phyloP scores from a whole-genome alignment of 2,797 vertebrate species.

The Hydrocynus forskahlii region DNA sequence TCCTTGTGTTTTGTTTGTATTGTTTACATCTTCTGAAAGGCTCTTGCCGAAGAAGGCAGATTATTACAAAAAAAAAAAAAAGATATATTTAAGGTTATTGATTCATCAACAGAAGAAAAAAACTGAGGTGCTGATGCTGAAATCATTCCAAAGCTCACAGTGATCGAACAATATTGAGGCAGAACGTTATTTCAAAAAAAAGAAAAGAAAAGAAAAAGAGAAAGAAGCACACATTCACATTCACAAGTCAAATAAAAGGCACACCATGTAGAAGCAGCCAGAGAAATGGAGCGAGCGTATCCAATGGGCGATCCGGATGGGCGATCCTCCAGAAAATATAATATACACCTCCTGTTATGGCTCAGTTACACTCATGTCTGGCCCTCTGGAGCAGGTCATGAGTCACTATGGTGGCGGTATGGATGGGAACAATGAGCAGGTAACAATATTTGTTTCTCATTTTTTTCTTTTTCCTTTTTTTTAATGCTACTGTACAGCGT shows the following conservation, averaged over 20 bases:
- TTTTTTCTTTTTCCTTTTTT: not conserved
- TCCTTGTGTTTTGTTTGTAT: not conserved
- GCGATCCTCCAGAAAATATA: not conserved
- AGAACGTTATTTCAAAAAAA: slow-evolving; percentile 37
- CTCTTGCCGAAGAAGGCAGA: slow-evolving; percentile 19
- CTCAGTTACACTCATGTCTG: slow-evolving; percentile 31
- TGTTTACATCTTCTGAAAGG: not conserved
- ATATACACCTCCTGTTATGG: slow-evolving; percentile 36
- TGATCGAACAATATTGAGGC: slow-evolving; percentile 57
- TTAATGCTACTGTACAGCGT: slow-evolving; percentile 57
- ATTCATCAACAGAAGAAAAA: not conserved
- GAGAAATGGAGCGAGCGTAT: slow-evolving; percentile 33
- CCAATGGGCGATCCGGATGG: not conserved
- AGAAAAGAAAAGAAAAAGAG: not conserved
- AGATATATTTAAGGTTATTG: not conserved
- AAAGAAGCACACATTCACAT: slow-evolving; percentile 25
- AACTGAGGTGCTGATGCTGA: slow-evolving; percentile 41
- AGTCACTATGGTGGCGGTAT: slow-evolving; percentile 18
- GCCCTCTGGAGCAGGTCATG: slow-evolving; percentile 22
- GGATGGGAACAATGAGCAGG: slow-evolving; percentile 38
- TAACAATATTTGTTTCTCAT: slow-evolving; percentile 36
- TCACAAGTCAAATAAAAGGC: slow-evolving; percentile 50
- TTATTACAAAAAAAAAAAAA: not conserved
- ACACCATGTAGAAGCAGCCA: slow-evolving; percentile 52
- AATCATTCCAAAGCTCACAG: slow-evolving; percentile 55